Percentiles rank a stretch among this genome's conserved stretches.
These are phyloP conservation scores for Volucella inflata DNA, from an alignment of 2,888 invertebrate species.

Conservation along the genomic window DNA sequence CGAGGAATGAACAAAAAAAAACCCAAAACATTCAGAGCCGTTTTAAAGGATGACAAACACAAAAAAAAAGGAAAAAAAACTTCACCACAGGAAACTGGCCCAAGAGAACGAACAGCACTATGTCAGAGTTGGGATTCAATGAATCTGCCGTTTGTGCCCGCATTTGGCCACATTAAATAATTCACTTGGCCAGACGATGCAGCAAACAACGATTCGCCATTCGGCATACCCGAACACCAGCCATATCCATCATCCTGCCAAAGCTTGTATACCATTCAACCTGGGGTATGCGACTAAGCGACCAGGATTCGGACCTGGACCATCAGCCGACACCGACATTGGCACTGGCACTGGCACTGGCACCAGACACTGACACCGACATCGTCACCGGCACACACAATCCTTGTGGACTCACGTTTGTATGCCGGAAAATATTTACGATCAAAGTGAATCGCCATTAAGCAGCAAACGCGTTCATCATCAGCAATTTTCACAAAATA, in stretches of 20 bases:
- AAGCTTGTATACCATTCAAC: slow-evolving; percentile 33
- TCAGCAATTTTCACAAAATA: slow-evolving; percentile 76
- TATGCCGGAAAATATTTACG: slow-evolving; percentile 75
- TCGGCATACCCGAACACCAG: slow-evolving; percentile 40
- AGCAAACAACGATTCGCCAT: slow-evolving; percentile 27
- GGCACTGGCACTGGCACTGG: no score
- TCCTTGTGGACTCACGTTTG: slow-evolving; percentile 70
- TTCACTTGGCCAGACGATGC: slow-evolving; percentile 74
- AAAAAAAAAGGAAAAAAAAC: neutral
- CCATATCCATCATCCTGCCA: slow-evolving; percentile 75
- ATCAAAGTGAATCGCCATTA: slow-evolving; percentile 76
- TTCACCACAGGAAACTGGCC: neutral
- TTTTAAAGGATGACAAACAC: no score
- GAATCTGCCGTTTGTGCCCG: slow-evolving; percentile 66
- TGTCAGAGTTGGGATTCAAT: slow-evolving; percentile 65
- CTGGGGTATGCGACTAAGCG: neutral
- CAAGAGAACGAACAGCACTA: slow-evolving; percentile 30
- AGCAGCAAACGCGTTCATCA: slow-evolving; percentile 75
- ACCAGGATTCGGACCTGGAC: no score
- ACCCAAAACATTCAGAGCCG: no score
- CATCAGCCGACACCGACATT: neutral
- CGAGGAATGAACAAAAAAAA: neutral
- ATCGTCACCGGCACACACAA: slow-evolving; percentile 26
- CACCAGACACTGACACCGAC: no score
- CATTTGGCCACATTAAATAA: slow-evolving; percentile 74